Conservation (phyloP, 1,140 invertebrate genomes). For the Maniola jurtina region DNA sequence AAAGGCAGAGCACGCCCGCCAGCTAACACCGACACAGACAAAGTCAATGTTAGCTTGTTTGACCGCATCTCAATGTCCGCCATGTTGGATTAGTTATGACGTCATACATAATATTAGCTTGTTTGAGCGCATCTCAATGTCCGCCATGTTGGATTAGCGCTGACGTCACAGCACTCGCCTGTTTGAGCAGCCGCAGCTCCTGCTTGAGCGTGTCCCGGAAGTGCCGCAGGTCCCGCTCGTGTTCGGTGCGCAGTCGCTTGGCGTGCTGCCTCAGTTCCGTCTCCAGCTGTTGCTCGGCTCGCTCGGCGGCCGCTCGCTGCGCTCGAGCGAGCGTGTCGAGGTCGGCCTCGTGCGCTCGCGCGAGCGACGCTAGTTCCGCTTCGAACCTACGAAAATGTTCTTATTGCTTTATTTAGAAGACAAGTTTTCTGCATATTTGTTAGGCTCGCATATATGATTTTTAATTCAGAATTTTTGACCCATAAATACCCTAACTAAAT, state of each 20-base stretch:
- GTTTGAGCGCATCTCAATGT: too few species aligned
- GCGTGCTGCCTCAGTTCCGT: constrained; percentile 90
- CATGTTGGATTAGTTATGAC: too few species aligned
- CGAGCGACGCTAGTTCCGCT: constrained; percentile 87
- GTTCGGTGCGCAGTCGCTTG: constrained; percentile 92
- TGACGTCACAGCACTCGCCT: constrained; percentile 63
- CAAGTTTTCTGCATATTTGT: too few species aligned
- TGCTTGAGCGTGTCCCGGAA: constrained; percentile 96
- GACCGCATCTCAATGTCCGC: too few species aligned
- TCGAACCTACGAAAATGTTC: constrained; percentile 80
- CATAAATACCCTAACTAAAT: too few species aligned
- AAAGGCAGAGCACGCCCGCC: too few species aligned
- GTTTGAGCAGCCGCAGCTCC: constrained; percentile 94
- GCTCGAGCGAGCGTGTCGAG: constrained; percentile 92
- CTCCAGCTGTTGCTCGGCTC: constrained; percentile 95
- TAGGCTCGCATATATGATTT: too few species aligned
- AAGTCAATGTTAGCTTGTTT: too few species aligned
- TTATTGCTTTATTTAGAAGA: too few species aligned
- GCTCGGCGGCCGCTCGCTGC: constrained; percentile 95
- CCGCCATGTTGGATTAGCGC: background rate
- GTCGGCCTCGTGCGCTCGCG: constrained; percentile 94
- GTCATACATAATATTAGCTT: too few species aligned
- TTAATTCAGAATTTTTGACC: too few species aligned
- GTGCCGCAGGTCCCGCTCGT: constrained; percentile 95
- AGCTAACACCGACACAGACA: too few species aligned